Conservation (phyloP, 2,888 invertebrate species). For the Melieria picta region DNA sequence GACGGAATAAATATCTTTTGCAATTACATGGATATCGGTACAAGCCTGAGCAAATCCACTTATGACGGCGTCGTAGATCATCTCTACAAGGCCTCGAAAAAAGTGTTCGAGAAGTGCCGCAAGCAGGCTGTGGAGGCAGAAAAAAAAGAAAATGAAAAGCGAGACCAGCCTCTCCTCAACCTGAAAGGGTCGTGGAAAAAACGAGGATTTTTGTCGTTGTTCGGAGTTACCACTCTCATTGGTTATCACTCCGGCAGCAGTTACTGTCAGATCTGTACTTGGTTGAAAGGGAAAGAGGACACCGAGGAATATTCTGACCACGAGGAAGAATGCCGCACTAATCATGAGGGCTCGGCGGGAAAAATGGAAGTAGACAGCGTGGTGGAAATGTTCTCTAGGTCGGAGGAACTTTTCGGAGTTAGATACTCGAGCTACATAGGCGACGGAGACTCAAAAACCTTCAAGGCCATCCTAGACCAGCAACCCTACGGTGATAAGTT, state of each 20-base stretch:
- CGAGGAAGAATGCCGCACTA: not conserved
- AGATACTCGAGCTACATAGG: conserved; percentile 1
- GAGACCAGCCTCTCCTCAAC: too few relatives aligned
- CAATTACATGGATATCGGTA: not conserved
- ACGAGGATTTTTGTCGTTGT: conserved; percentile 6
- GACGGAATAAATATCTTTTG: conserved; percentile 6
- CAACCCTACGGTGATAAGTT: conserved; percentile 8
- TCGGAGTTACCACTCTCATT: not conserved
- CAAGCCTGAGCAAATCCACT: not conserved
- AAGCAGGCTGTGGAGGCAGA: too few relatives aligned
- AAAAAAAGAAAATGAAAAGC: not conserved
- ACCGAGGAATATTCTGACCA: conserved; percentile 4
- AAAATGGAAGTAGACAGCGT: conserved; percentile 7
- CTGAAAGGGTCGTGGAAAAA: not conserved
- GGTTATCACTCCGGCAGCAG: not conserved
- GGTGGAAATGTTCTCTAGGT: conserved; percentile 4
- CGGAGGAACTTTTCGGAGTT: not conserved
- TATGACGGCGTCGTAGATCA: not conserved
- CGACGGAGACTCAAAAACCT: conserved; percentile 13
- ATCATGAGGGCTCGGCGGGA: not conserved
- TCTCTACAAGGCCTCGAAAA: not conserved
- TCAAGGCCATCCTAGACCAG: not conserved
- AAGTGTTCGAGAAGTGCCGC: not conserved
- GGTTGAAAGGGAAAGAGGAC: not conserved
- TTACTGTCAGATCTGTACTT: not conserved